These are phyloP conservation scores for Alligator sinensis DNA, from an alignment of 2,113 vertebrate genomes.

Conservation along the genomic window DNA sequence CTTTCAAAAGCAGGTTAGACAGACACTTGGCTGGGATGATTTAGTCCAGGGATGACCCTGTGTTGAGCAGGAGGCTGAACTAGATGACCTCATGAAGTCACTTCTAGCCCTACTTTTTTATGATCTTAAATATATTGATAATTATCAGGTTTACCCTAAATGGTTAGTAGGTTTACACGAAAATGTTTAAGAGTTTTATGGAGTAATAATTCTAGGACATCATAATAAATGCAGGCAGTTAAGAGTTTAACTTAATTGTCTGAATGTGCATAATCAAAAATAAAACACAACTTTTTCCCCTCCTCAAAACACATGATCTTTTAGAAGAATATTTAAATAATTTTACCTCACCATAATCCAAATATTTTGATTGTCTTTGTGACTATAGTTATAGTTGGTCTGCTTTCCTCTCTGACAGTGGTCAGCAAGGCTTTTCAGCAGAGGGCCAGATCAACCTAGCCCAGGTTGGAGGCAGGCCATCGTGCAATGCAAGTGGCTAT, in stretches of 20 bases:
- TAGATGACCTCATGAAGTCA: background rate
- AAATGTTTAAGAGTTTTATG: background rate
- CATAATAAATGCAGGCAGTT: background rate
- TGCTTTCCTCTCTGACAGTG: background rate
- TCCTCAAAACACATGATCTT: background rate
- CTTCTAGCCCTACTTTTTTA: too few relatives aligned
- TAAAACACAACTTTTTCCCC: background rate
- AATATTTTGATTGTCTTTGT: too few relatives aligned
- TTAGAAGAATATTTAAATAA: background rate
- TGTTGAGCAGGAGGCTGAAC: accelerated
- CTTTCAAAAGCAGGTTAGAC: too few relatives aligned
- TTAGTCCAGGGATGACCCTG: background rate
- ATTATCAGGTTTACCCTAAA: too few relatives aligned
- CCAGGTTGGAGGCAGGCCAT: too few relatives aligned
- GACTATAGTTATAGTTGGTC: background rate
- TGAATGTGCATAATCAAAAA: background rate
- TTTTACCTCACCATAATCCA: background rate
- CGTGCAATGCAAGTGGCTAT: too few relatives aligned
- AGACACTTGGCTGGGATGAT: too few relatives aligned
- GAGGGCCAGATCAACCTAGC: too few relatives aligned
- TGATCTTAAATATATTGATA: too few relatives aligned
- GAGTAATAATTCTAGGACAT: background rate
- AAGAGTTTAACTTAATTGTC: background rate
- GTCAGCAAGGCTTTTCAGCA: background rate
- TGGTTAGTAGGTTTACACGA: background rate